These are phyloP conservation scores for Clistopyga incitator DNA, from an alignment of 2,888 invertebrate genomes.

Conservation along the genomic window DNA sequence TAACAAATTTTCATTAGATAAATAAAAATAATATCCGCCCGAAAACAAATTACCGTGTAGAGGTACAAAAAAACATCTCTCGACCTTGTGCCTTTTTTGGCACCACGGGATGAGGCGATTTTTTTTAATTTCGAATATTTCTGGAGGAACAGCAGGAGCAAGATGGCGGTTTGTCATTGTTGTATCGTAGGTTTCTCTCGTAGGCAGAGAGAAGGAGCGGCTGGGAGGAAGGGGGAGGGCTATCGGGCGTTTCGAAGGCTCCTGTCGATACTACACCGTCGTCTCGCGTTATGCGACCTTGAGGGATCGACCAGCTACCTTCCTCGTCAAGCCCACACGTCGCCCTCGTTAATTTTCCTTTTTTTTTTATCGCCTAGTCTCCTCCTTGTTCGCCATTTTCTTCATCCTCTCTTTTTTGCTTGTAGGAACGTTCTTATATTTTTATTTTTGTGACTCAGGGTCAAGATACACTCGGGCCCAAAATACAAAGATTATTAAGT, in stretches of 20 bases:
- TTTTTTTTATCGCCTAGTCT: background rate
- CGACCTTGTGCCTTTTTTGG: background rate
- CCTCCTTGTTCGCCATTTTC: background rate
- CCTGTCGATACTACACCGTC: slow-evolving; percentile 75
- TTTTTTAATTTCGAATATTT: background rate
- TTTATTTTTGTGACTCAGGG: no score
- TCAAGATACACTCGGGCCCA: background rate
- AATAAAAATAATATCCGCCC: no score
- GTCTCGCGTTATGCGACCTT: slow-evolving; percentile 75
- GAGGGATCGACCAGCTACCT: slow-evolving; percentile 78
- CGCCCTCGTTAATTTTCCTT: slow-evolving; percentile 17
- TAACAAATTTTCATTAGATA: no score
- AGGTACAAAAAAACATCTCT: no score
- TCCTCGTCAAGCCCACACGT: slow-evolving; percentile 63
- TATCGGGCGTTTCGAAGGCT: slow-evolving; percentile 43
- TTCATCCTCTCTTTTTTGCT: slow-evolving; percentile 21
- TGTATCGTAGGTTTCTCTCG: slow-evolving; percentile 7
- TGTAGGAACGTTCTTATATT: slow-evolving; percentile 23
- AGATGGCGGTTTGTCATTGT: slow-evolving; percentile 25
- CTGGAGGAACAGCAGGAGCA: background rate
- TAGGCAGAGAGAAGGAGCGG: background rate
- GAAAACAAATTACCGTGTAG: no score
- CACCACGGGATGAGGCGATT: background rate
- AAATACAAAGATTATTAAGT: no score
- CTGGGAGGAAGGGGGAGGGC: slow-evolving; percentile 5